Base-by-base conservation (phyloP, 1,140 invertebrate species). In the Psilanteris sp. region DNA sequence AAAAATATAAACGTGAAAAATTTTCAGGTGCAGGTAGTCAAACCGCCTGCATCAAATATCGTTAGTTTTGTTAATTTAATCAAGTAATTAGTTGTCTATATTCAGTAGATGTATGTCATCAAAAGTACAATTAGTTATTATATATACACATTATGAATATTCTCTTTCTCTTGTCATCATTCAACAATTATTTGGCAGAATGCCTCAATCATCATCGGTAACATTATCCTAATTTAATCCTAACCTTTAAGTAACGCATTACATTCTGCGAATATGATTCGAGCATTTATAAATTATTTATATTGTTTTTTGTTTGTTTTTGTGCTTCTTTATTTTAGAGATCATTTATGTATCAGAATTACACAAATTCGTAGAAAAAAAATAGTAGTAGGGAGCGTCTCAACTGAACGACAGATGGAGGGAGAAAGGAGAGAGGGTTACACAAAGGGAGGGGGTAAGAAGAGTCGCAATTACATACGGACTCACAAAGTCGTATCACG, bases 291-390 rank as follows among this genome's bases (percentile, higher is more conserved):
- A 85, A 87, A 87, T 86, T 81, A 85, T 79, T 86, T 85, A 83
- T 10, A 41, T 46, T 54, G 83, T 78, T 67, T 83, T 41, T 85
- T 78, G 64, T 87, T 87, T 88, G n/a, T n/a, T n/a, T n/a, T n/a
- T 88, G 84, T 87, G 86, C 86, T 86, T 87, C 83, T 86, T 79
- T 15, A 9, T 62, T 68, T 85, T 81, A 88, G 85, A 88, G 87
- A 88, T 87, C 85, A 87, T 86, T 82, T 82, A 55, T 55, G n/a
- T n/a, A n/a, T 37, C 48, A 83, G 85, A 79, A 86, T 84, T 87
- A 80, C 87, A 87, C 79, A 87, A 87, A 87, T 80, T 87, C 85
- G 83, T 88, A 87, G 80, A 87, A 87, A 86, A 86, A 86, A 83
- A 87, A 87, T 81, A 81, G 85, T 1, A 18, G 9, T 16, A 15